These are phyloP conservation scores for mouse (Mus musculus) DNA, from an alignment of 2,113 vertebrate species.

Conservation along the genomic window GRCm39 chr11:84083001-84083500, in stretches of 20 bases:
- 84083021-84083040: not conserved
- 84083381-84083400: constrained; percentile 28
- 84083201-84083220: not conserved
- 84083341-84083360: constrained; percentile 47
- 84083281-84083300: constrained; percentile 21
- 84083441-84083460: not conserved
- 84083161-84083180: not conserved
- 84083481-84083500: constrained; percentile 22
- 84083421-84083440: constrained; percentile 32
- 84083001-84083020: no score
- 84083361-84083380: constrained; percentile 5
- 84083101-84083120: not conserved
- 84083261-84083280: not conserved
- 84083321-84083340: constrained; percentile 40
- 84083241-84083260: not conserved
- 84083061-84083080: not conserved
- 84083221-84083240: not conserved
- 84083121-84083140: not conserved
- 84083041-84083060: not conserved
- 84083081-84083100: not conserved
- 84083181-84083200: not conserved
- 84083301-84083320: not conserved
- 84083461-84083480: not conserved
- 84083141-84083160: not conserved
- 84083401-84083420: constrained; percentile 8